Conservation (phyloP, 2,113 vertebrate species). For the Megalops atlanticus region DNA sequence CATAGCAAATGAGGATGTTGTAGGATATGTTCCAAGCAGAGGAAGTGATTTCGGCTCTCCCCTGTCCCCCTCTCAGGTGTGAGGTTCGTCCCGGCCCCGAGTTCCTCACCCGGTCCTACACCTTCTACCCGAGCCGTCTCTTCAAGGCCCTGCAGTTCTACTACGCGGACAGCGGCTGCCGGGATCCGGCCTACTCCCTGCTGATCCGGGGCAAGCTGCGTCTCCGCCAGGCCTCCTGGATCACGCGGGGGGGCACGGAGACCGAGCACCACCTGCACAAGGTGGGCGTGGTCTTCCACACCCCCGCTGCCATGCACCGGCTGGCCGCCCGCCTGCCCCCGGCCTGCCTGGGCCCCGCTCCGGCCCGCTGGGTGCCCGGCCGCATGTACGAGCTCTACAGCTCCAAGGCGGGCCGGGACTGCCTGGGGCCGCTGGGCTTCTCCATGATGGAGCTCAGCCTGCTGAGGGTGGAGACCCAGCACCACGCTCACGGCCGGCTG, state of each 20-base stretch:
- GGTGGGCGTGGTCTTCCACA: constrained; percentile 84
- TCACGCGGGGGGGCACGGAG: constrained; percentile 82
- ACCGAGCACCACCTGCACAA: constrained; percentile 83
- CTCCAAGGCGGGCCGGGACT: constrained; percentile 65
- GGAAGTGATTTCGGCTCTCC: not conserved
- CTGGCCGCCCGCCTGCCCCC: constrained; percentile 64
- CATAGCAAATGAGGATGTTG: not conserved
- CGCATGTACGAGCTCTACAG: constrained; percentile 79
- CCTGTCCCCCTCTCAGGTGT: constrained; percentile 68
- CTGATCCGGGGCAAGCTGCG: constrained; percentile 83
- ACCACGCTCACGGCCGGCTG: constrained; percentile 63
- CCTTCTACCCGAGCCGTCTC: constrained; percentile 79
- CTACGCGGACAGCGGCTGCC: constrained; percentile 79
- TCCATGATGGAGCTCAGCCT: constrained; percentile 86
- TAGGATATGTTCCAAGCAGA: too few relatives aligned
- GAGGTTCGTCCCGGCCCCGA: constrained; percentile 87
- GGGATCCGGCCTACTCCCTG: constrained; percentile 79
- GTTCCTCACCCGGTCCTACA: constrained; percentile 86
- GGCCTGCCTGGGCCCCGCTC: constrained; percentile 64
- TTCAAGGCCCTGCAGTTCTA: constrained; percentile 88
- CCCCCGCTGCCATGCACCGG: constrained; percentile 64
- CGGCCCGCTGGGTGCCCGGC: constrained; percentile 62
- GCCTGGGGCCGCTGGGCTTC: constrained; percentile 75
- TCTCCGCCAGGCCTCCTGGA: constrained; percentile 86
- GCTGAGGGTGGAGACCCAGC: constrained; percentile 74